Percentiles rank a stretch among this genome's conserved stretches.
Conservation (phyloP, 2,888 invertebrate species). For the Tethea ocularis region DNA sequence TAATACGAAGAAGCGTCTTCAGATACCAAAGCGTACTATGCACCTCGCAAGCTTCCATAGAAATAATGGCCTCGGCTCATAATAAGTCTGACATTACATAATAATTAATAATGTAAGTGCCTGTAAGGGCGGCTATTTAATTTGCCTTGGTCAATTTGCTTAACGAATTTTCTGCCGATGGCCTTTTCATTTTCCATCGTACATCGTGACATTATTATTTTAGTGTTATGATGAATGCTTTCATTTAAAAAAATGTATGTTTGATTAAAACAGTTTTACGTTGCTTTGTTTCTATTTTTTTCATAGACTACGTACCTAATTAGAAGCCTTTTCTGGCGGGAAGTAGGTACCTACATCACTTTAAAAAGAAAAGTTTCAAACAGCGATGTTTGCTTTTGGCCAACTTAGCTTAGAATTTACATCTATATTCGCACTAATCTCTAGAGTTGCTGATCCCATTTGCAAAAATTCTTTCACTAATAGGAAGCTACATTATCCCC, state of each 20-base stretch:
- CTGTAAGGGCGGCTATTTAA: conserved; percentile 19
- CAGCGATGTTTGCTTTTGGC: too few species aligned
- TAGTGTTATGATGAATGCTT: conserved; percentile 14
- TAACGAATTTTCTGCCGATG: conserved; percentile 21
- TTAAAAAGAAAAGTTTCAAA: too few species aligned
- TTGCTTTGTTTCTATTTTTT: too few species aligned
- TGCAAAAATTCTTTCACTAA: too few species aligned
- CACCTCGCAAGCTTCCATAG: neutral
- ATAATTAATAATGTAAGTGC: conserved; percentile 7
- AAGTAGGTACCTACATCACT: too few species aligned
- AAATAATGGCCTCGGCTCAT: neutral
- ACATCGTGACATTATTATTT: neutral
- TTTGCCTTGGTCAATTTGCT: conserved; percentile 27
- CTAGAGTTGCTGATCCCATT: too few species aligned
- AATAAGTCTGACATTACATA: conserved; percentile 5
- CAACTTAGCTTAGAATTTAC: too few species aligned
- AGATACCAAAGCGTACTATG: neutral
- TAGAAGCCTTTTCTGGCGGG: too few species aligned
- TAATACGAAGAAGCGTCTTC: neutral
- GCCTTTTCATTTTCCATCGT: neutral
- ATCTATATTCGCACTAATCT: too few species aligned
- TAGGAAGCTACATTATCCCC: too few species aligned
- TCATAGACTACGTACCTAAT: too few species aligned
- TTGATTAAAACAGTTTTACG: neutral
- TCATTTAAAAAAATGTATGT: conserved; percentile 20